phyloP scores from a whole-genome alignment of 2,888 invertebrate genomes.

The Microctonus brassicae region DNA sequence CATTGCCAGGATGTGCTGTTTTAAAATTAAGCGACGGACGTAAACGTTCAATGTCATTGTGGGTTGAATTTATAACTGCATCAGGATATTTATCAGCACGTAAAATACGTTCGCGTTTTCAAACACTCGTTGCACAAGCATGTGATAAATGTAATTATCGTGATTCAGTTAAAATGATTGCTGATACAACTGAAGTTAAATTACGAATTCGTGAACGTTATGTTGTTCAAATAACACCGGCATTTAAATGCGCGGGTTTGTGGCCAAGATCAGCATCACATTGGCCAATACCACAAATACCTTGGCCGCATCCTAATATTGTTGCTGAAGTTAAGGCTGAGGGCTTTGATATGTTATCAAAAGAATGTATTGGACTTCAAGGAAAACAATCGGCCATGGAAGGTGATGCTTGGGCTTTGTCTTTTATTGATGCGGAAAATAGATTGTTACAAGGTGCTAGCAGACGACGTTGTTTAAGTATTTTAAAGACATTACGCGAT shows the following conservation, averaged over 20 bases:
- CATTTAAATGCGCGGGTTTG: conserved; percentile 92
- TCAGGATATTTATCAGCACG: conserved; percentile 94
- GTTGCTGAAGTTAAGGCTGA: conserved; percentile 94
- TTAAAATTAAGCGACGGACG: conserved; percentile 94
- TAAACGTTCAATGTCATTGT: conserved; percentile 96
- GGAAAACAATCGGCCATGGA: conserved; percentile 92
- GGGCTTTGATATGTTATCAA: conserved; percentile 93
- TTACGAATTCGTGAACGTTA: conserved; percentile 89
- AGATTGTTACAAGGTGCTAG: conserved; percentile 88
- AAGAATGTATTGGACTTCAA: conserved; percentile 84
- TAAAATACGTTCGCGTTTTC: conserved; percentile 94
- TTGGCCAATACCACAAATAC: conserved; percentile 91
- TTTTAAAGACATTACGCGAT: conserved; percentile 90
- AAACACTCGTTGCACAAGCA: conserved; percentile 88
- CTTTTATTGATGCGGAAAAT: conserved; percentile 92
- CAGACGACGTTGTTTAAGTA: conserved; percentile 87
- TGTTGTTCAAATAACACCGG: conserved; percentile 94
- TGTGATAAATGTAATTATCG: conserved; percentile 94
- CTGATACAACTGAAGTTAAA: conserved; percentile 93
- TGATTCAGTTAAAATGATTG: conserved; percentile 93
- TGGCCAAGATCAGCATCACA: conserved; percentile 96
- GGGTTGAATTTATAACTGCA: conserved; percentile 98
- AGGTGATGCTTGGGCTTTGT: conserved; percentile 95
- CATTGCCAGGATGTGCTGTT: conserved; percentile 93
- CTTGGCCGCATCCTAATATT: conserved; percentile 93